These are phyloP conservation scores for Scaptomyza polygonia DNA, from an alignment of 2,888 invertebrate species.

Conservation along the genomic window DNA sequence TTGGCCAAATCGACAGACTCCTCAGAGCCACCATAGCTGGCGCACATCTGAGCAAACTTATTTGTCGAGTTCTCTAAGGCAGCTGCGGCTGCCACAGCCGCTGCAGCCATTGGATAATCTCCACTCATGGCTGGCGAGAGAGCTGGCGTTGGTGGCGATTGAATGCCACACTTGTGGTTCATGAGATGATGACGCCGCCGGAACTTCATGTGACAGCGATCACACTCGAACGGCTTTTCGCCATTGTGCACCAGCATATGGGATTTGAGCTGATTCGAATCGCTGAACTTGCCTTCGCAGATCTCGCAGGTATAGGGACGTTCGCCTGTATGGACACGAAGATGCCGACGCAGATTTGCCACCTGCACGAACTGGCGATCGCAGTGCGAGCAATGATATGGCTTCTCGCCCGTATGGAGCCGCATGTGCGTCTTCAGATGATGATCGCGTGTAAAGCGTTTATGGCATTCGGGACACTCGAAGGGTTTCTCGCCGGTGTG, in stretches of 20 bases:
- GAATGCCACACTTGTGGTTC: constrained; percentile 91
- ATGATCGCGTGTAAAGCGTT: constrained; percentile 96
- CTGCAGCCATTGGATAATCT: constrained; percentile 72
- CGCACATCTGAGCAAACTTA: constrained; percentile 81
- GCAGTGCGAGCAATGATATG: constrained; percentile 96
- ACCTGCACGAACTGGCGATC: constrained; percentile 97
- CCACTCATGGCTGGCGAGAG: constrained; percentile 82
- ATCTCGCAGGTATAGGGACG: constrained; percentile 94
- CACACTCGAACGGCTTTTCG: constrained; percentile 94
- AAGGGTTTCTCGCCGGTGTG: constrained; percentile 98
- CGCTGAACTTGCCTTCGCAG: constrained; percentile 94
- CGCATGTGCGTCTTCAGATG: constrained; percentile 97
- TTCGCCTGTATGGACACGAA: constrained; percentile 96
- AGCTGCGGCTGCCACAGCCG: constrained; percentile 56
- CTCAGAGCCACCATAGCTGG: constrained; percentile 82
- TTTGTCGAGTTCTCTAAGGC: constrained; percentile 70
- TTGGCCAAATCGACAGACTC: constrained; percentile 77
- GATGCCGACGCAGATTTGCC: constrained; percentile 94
- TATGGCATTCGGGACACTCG: constrained; percentile 95
- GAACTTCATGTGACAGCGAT: constrained; percentile 91
- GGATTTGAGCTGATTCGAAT: constrained; percentile 96
- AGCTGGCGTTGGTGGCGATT: constrained; percentile 82
- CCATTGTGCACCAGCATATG: constrained; percentile 95
- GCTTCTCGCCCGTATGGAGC: constrained; percentile 96
- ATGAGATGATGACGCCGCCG: constrained; percentile 93